Evolutionary conservation across 92 coral and sea anemone species (phyloP).

Genomic region (Palythoa grandiflora): DNA sequence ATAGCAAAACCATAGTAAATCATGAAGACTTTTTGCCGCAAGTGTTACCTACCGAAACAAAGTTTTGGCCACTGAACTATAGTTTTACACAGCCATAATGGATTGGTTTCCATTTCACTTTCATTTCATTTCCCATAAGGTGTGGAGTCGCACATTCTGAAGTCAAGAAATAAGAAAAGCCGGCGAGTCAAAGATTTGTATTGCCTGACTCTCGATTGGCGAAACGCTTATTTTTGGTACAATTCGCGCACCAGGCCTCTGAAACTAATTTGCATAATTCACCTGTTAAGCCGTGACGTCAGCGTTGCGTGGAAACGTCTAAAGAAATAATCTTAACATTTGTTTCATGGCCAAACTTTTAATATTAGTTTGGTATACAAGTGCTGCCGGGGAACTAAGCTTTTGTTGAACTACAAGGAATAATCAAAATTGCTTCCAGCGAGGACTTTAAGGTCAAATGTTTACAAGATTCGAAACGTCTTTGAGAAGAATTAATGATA

Average conservation of each 20-base stretch:
- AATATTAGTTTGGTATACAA: neutral
- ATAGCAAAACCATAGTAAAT: neutral
- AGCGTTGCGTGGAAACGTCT: slow-evolving; percentile 27
- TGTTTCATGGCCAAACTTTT: neutral
- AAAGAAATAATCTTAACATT: neutral
- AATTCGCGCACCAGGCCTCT: neutral
- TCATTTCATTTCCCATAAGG: neutral
- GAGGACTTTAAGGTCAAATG: too few relatives aligned
- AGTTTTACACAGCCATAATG: slow-evolving; percentile 61
- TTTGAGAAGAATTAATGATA: too few relatives aligned
- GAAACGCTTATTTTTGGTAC: slow-evolving; percentile 3
- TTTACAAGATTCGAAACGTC: too few relatives aligned
- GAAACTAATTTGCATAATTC: slow-evolving; percentile 32
- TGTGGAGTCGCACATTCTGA: neutral
- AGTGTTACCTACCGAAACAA: slow-evolving; percentile 72
- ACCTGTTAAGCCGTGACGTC: slow-evolving; percentile 28
- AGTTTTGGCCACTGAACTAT: slow-evolving; percentile 72
- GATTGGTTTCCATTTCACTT: slow-evolving; percentile 36
- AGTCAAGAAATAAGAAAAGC: neutral
- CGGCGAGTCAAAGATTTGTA: neutral
- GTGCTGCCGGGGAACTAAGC: neutral
- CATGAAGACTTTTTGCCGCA: neutral
- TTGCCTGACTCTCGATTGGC: neutral
- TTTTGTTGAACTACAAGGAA: neutral
- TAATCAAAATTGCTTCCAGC: too few relatives aligned